phyloP scores from a whole-genome alignment of 2,888 invertebrate species.

The Drosophila dives region DNA sequence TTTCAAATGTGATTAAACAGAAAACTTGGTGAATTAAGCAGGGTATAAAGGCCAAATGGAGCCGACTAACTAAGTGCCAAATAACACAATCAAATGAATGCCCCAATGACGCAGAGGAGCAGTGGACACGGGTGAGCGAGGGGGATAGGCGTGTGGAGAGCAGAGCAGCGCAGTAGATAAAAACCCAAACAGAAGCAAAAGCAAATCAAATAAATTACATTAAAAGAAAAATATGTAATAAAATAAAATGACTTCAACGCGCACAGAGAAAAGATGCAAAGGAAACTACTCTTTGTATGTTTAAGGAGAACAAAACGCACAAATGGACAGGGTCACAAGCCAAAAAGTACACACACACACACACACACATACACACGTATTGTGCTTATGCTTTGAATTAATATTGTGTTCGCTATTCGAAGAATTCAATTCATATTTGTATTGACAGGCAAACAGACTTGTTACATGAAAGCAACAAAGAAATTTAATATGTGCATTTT shows the following conservation, averaged over 20 bases:
- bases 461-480: constrained; percentile 8
- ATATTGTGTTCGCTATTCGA: constrained; percentile 11
- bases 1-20: constrained; percentile 20
- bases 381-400: constrained; percentile 10
- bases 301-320: constrained; percentile 30
- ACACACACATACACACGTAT: background rate
- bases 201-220: constrained; percentile 75
- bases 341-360: constrained; percentile 13
- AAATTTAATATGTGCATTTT: constrained; percentile 23
- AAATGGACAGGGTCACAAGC: constrained; percentile 46
- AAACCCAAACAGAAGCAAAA: constrained; percentile 55
- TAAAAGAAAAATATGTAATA: constrained; percentile 77
- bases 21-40: constrained; percentile 19
- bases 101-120: constrained; percentile 2
- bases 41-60: constrained; percentile 24
- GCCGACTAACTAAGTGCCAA: constrained; percentile 68
- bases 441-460: constrained; percentile 4
- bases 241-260: constrained; percentile 57
- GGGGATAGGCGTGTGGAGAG: background rate
- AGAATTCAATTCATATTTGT: constrained; percentile 30
- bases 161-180: constrained; percentile 26
- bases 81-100: constrained; percentile 72
- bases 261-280: constrained; percentile 5
- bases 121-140: background rate
- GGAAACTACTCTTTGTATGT: constrained; percentile 1